Base-by-base conservation (phyloP, 2,797 vertebrate species). In the Tenualosa ilisha region DNA sequence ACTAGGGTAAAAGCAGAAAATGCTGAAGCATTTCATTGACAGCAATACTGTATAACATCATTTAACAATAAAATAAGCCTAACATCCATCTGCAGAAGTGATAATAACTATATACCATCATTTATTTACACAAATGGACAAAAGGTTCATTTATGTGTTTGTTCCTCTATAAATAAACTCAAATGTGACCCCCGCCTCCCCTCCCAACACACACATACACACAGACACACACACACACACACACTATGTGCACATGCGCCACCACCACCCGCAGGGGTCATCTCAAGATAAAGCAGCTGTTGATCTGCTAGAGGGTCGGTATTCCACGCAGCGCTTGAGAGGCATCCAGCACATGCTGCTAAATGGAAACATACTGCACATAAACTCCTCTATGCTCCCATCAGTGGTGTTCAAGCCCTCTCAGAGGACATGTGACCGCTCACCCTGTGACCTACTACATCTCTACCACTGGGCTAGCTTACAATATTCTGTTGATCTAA, bases 241-340 rank as follows among this genome's bases (percentile, higher is more conserved):
- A 54, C 53, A 54, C 50, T 51, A 49, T 49, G 50, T 51, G 50
- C 53, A 17, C 53, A 63, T 6, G 17, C 53, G 43, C 15, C 63
- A 68, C 37, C 63, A 68, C 65, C 15, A 20, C 37, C 0, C 11
- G 4, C 37, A 68, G 7, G 24, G 24, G 24, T 26, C 65, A 13
- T 75, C 43, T 75, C 13, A 75, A 72, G 65, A 15, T 72, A 40
- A 72, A 79, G 37, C 72, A 79, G 72, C 72, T 79, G 37, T 43
- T 68, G 31, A 85, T 79, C 83, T 68, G 65, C 82, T 65, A 37
- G 85, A 85, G 63, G 82, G 85, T 89, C 85, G 89, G 46, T 26
- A 84, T 88, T 86, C 61, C 72, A 84, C 51, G 72, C 86, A 84
- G 56, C 54, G 53, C n/a, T 17, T 0, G 15, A 43, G 72, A 20